These are phyloP conservation scores for Zaprionus taronus DNA, from an alignment of 1,140 invertebrate species.

Conservation along the genomic window DNA sequence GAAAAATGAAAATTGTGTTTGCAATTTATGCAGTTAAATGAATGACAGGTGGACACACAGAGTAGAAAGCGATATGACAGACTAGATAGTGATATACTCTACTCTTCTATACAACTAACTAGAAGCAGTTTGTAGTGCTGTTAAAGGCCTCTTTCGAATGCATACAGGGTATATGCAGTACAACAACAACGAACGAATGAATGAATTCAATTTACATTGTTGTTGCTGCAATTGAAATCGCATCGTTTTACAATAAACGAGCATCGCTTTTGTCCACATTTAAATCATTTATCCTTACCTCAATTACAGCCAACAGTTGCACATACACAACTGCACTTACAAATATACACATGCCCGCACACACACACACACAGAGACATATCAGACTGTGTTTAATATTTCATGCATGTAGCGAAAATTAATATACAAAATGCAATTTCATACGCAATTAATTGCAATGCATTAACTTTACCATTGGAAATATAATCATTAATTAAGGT, in stretches of 20 bases:
- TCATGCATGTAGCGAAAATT: conserved; percentile 13
- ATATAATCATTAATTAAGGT: conserved; percentile 29
- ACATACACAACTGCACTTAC: conserved; percentile 13
- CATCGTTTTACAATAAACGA: conserved; percentile 30
- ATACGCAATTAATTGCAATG: conserved; percentile 37
- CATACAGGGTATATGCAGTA: background rate
- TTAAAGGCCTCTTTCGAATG: no score
- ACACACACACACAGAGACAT: conserved; percentile 25
- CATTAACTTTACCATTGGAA: conserved; percentile 19
- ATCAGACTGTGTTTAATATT: conserved; percentile 14
- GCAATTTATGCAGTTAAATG: conserved; percentile 61
- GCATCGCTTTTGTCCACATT: conserved; percentile 26
- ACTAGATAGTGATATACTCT: background rate
- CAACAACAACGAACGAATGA: background rate
- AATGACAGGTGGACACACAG: conserved; percentile 38
- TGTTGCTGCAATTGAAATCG: conserved; percentile 33
- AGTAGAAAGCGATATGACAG: background rate
- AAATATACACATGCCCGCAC: background rate
- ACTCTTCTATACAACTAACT: no score
- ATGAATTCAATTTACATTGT: conserved; percentile 53
- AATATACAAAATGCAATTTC: conserved; percentile 32
- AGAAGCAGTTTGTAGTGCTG: no score
- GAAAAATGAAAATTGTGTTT: conserved; percentile 52
- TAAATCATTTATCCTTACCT: conserved; percentile 29
- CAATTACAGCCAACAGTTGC: conserved; percentile 16